phyloP scores from a whole-genome alignment of 2,797 vertebrate genomes.

The Uromys caudimaculatus region DNA sequence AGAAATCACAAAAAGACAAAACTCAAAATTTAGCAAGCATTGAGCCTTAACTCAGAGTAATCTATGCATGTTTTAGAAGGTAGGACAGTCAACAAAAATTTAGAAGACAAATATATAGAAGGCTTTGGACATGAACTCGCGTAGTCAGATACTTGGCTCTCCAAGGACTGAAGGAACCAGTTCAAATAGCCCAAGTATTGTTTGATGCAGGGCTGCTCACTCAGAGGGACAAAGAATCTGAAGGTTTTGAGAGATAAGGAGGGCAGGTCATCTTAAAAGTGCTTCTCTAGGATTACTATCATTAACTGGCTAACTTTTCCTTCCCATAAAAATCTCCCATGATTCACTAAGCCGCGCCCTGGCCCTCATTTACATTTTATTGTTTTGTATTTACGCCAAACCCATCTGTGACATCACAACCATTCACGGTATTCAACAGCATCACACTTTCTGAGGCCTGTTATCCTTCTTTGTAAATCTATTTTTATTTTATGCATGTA shows the following conservation, averaged over 20 bases:
- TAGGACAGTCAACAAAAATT: slow-evolving; percentile 73
- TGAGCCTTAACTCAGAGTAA: slow-evolving; percentile 29
- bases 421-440: not conserved
- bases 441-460: not conserved
- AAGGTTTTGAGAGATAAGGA: not conserved
- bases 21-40: not conserved
- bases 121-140: slow-evolving; percentile 45
- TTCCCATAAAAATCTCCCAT: not conserved
- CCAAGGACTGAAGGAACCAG: not conserved
- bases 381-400: slow-evolving; percentile 15
- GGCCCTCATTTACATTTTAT: not conserved
- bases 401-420: not conserved
- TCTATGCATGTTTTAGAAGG: slow-evolving; percentile 65
- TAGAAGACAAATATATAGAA: slow-evolving; percentile 58
- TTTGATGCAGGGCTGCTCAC: not conserved
- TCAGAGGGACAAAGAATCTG: not conserved
- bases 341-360: not conserved
- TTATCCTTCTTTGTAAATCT: not conserved
- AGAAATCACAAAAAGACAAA: not conserved
- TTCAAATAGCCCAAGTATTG: not conserved
- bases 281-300: not conserved
- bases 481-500: not conserved
- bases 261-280: not conserved
- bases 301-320: slow-evolving; percentile 9
- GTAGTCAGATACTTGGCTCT: slow-evolving; percentile 55